These are phyloP conservation scores for Drosophila sechellia DNA, from an alignment of 1,140 invertebrate species.

Conservation along the genomic window DNA sequence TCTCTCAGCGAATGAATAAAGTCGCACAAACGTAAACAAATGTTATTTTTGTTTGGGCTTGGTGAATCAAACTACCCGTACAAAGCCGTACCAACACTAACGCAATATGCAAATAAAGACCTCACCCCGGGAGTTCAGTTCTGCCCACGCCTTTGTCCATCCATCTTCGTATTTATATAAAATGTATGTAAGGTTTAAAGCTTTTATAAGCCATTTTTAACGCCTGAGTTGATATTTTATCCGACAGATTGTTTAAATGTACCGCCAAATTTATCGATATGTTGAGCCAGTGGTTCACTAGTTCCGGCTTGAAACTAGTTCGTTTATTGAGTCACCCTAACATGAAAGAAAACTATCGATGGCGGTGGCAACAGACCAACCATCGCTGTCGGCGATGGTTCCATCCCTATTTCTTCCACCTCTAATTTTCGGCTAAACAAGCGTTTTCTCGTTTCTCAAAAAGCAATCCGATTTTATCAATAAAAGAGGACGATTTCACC, in stretches of 20 bases:
- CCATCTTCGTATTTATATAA: not conserved
- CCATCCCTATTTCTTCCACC: not conserved
- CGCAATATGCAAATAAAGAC: conserved; percentile 18
- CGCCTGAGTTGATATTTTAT: not conserved
- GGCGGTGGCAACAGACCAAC: not conserved
- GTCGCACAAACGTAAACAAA: conserved; percentile 31
- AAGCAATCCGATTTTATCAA: conserved; percentile 18
- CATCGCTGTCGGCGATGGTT: not conserved
- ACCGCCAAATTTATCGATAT: conserved; percentile 11
- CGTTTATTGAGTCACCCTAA: not conserved
- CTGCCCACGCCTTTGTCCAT: not conserved
- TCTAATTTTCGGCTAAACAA: conserved; percentile 16
- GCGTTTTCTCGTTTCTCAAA: conserved; percentile 11
- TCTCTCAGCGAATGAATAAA: conserved; percentile 12
- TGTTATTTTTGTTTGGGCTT: conserved; percentile 29
- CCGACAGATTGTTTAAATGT: not conserved
- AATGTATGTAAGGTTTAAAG: not conserved
- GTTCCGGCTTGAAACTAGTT: not conserved
- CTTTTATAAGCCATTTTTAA: not conserved
- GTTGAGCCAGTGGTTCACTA: not conserved
- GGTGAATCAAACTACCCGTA: conserved; percentile 26
- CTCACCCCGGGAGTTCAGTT: not conserved
- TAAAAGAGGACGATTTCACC: conserved; percentile 14
- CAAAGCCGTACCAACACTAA: not conserved
- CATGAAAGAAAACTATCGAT: not conserved